Evolutionary conservation across 2,888 invertebrate species (phyloP).

Genomic region (Syritta pipiens): DNA sequence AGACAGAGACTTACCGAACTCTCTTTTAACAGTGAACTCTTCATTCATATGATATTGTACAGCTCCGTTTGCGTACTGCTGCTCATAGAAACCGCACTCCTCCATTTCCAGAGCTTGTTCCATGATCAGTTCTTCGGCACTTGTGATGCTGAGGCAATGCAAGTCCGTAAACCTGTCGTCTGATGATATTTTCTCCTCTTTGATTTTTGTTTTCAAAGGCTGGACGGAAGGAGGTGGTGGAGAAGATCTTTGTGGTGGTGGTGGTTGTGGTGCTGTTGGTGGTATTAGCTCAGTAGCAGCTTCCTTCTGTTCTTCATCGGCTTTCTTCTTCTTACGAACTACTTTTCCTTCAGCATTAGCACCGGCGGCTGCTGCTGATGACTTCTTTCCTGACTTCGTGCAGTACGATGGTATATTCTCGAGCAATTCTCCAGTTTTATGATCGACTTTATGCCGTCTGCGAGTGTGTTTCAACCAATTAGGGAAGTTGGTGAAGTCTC

Average conservation of each 20-base stretch:
- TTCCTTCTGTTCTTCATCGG: constrained; percentile 29
- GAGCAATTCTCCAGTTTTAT: constrained; percentile 78
- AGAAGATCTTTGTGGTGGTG: constrained; percentile 1
- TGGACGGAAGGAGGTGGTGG: constrained; percentile 57
- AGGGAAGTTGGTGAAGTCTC: constrained; percentile 82
- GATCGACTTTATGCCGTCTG: constrained; percentile 81
- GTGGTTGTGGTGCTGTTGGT: constrained; percentile 15
- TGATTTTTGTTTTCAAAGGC: constrained; percentile 72
- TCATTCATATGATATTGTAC: constrained; percentile 76
- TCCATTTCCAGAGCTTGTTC: constrained; percentile 79
- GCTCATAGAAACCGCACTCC: constrained; percentile 76
- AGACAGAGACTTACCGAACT: constrained; percentile 73
- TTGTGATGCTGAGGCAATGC: constrained; percentile 77
- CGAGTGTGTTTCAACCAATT: constrained; percentile 83
- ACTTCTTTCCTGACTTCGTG: constrained; percentile 74
- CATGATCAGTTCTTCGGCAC: constrained; percentile 78
- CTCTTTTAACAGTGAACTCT: constrained; percentile 75
- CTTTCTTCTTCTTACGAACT: constrained; percentile 67
- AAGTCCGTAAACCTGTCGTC: constrained; percentile 73
- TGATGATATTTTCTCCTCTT: constrained; percentile 36
- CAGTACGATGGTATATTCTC: constrained; percentile 78
- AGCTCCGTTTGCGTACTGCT: constrained; percentile 74
- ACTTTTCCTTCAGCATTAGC: constrained; percentile 45
- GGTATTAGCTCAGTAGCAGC: constrained; percentile 16
- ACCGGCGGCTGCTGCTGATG: constrained; percentile 72